Evolutionary conservation across 2,113 vertebrate genomes (phyloP), one percentile per base, ranked within the genome.

Genomic region (Vicugna pacos): DNA sequence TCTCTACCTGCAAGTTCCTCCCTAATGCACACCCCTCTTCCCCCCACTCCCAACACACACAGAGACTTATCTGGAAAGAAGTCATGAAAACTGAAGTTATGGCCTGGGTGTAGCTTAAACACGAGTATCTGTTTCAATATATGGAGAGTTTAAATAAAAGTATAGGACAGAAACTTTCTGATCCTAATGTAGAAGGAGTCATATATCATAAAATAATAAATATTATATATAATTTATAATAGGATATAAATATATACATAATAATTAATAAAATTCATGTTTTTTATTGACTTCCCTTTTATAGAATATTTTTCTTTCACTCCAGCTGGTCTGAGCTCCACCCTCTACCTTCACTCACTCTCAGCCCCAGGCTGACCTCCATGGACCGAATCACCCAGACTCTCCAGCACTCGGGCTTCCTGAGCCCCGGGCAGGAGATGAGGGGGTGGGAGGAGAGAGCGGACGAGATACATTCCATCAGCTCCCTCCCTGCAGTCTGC

Each of bases 61-160:
- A 89, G 48, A 89, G n/a, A 64, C 67, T 56, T 79, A n/a, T 82
- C 38, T 82, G 58, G 26, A 87, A 28, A 87, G 28, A 94, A 95
- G 20, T 48, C 58, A 15, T 82, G 30, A 67, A 69, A 88, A 56
- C 64, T 32, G 12, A 89, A 89, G 9, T 67, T 52, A 79, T 46
- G 2, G 4, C 32, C 62, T 93, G 24, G 67, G 0, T 35, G 16
- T 46, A 93, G 52, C 52, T 85, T 84, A 64, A 87, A 79, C n/a
- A 76, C 19, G 20, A 76, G 1, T 24, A 60, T 89, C 46, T 80
- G 3, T 81, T 88, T 86, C 28, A 35, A 8, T 46, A 89, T 75
- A 58, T 50, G 32, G 46, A 87, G 32, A 73, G 32, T 42, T 93
- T 82, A 65, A 83, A 65, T 46, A 79, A 84, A 28, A 38, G 3